Conservation (phyloP, 2,797 vertebrate species). For the Gobionotothen gibberifrons region DNA sequence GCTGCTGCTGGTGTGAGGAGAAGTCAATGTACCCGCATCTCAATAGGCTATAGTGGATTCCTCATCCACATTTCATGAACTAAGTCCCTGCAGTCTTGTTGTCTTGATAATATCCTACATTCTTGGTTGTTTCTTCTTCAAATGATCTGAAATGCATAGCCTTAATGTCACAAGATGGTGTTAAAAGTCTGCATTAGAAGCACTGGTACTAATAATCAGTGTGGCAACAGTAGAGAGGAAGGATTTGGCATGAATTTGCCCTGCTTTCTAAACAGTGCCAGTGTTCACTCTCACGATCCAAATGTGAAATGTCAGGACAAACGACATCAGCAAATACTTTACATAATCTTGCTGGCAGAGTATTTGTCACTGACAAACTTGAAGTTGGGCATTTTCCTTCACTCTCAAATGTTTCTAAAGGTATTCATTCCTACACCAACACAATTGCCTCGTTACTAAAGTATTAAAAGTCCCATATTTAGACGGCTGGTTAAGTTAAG, state of each 20-base stretch:
- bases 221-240: conserved; percentile 14
- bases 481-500: conserved; percentile 37
- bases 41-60: conserved; percentile 23
- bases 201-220: conserved; percentile 6
- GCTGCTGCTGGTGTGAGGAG: conserved; percentile 14
- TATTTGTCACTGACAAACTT: background rate
- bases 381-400: background rate
- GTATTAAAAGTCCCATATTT: conserved; percentile 31
- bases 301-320: background rate
- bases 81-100: background rate
- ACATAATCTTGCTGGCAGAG: background rate
- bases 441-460: background rate
- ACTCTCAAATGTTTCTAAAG: background rate
- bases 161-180: background rate
- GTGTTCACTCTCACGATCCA: background rate
- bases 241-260: background rate
- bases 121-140: background rate
- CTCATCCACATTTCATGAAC: background rate
- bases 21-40: conserved; percentile 36
- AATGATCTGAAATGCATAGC: background rate
- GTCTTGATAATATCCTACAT: background rate
- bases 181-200: conserved; percentile 16
- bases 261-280: conserved; percentile 4
- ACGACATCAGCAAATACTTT: background rate
- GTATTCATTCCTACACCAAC: background rate